Evolutionary conservation across 1,140 invertebrate genomes (phyloP).

Genomic region (Mesaphorura yosii): DNA sequence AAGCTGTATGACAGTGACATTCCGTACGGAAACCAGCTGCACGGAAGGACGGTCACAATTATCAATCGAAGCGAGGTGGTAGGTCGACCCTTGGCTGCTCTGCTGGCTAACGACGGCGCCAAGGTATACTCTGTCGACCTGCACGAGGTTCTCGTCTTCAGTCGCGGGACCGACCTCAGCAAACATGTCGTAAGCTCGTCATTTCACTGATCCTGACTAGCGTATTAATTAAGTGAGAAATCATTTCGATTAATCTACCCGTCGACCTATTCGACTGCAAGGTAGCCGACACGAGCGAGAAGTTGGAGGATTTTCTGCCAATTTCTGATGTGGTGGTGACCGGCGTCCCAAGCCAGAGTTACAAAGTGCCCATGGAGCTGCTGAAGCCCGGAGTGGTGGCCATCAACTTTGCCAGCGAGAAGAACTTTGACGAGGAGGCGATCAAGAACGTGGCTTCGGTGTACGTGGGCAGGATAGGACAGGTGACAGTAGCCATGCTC

Average conservation of each 20-base stretch:
- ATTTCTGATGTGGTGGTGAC: slow-evolving; percentile 23
- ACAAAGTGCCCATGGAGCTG: slow-evolving; percentile 13
- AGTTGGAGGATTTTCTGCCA: slow-evolving; percentile 16
- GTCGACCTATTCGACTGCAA: neutral
- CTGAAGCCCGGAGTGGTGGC: slow-evolving; percentile 23
- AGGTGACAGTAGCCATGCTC: slow-evolving; percentile 23
- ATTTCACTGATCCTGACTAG: too few species aligned
- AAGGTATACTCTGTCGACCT: slow-evolving; percentile 27
- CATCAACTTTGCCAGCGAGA: slow-evolving; percentile 20
- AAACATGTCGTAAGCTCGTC: slow-evolving; percentile 16
- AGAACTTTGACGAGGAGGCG: slow-evolving; percentile 20
- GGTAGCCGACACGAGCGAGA: slow-evolving; percentile 16
- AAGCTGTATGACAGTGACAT: slow-evolving; percentile 17
- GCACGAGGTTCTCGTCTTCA: slow-evolving; percentile 13
- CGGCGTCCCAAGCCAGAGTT: slow-evolving; percentile 12
- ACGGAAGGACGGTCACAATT: slow-evolving; percentile 19
- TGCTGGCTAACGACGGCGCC: slow-evolving; percentile 27
- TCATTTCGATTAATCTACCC: slow-evolving; percentile 1
- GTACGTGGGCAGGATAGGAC: slow-evolving; percentile 14
- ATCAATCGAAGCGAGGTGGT: slow-evolving; percentile 28
- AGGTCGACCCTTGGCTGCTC: slow-evolving; percentile 24
- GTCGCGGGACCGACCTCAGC: slow-evolving; percentile 13
- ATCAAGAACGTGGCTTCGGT: slow-evolving; percentile 18
- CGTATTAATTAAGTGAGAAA: neutral
- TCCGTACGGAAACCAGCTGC: slow-evolving; percentile 25